Evolutionary conservation across 2,797 vertebrate genomes (phyloP).

Genomic region (Hipposideros larvatus): DNA sequence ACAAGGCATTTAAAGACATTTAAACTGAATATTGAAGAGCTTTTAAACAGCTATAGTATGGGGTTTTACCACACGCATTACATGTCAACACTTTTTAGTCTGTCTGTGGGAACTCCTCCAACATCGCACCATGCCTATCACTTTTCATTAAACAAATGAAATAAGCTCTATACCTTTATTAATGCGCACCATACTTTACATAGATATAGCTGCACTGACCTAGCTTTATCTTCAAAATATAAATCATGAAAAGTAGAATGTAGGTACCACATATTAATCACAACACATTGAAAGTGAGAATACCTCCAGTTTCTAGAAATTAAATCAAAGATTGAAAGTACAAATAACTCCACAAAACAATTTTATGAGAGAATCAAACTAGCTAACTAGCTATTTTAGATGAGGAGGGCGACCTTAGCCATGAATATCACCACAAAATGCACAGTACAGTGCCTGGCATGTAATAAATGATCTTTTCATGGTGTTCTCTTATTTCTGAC

Average conservation of each 20-base stretch:
- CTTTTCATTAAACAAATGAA: slow-evolving; percentile 65
- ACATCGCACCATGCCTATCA: neutral
- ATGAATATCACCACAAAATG: neutral
- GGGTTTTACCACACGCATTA: slow-evolving; percentile 44
- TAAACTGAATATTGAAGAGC: slow-evolving; percentile 35
- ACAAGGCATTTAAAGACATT: slow-evolving; percentile 60
- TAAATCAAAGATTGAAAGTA: slow-evolving; percentile 1
- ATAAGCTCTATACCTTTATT: neutral
- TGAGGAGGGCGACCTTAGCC: neutral
- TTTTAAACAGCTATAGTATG: slow-evolving; percentile 33
- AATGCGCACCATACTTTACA: slow-evolving; percentile 43
- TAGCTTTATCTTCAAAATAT: slow-evolving; percentile 19
- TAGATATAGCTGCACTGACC: neutral
- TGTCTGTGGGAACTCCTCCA: slow-evolving; percentile 46
- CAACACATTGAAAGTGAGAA: neutral
- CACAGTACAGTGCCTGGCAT: neutral
- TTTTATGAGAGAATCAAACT: neutral
- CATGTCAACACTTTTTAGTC: slow-evolving; percentile 56
- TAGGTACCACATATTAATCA: neutral
- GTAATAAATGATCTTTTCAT: neutral
- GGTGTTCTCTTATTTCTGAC: neutral
- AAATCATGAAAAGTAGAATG: neutral
- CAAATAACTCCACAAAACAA: neutral
- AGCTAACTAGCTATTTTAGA: neutral
- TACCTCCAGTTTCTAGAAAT: neutral